Evolutionary conservation across 2,888 invertebrate genomes (phyloP).

Genomic region (Cheilosia soror): DNA sequence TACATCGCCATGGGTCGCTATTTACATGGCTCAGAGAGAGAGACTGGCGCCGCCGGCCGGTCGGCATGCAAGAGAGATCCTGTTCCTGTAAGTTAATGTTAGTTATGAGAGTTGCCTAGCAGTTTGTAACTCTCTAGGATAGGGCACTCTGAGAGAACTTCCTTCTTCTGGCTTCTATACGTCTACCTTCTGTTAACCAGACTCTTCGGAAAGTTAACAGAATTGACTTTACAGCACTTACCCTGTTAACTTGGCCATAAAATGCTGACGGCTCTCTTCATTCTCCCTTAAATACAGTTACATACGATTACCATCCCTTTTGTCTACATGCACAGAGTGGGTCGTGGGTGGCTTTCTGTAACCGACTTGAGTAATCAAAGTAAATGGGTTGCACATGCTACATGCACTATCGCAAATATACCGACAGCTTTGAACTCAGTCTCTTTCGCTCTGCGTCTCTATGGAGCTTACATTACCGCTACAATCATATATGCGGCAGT

Average conservation of each 20-base stretch:
- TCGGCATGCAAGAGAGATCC: constrained; percentile 49
- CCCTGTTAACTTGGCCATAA: constrained; percentile 67
- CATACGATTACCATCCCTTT: not conserved
- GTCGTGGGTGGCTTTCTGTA: constrained; percentile 33
- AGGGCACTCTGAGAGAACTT: constrained; percentile 28
- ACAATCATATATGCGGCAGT: constrained; percentile 37
- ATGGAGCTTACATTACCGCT: constrained; percentile 60
- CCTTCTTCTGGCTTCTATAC: constrained; percentile 10
- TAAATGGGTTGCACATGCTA: constrained; percentile 60
- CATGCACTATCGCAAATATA: constrained; percentile 29
- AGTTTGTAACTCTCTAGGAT: constrained; percentile 20
- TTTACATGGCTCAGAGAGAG: constrained; percentile 42
- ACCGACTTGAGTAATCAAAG: constrained; percentile 55
- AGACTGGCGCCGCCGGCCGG: constrained; percentile 5
- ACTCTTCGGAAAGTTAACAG: constrained; percentile 63
- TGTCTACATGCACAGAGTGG: constrained; percentile 2
- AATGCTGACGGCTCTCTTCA: constrained; percentile 38
- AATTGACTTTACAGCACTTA: constrained; percentile 51
- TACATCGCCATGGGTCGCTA: constrained; percentile 41
- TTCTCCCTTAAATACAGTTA: constrained; percentile 55
- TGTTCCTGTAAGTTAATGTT: constrained; percentile 63
- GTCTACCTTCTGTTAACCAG: not conserved
- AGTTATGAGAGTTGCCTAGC: constrained; percentile 24
- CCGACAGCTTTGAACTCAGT: constrained; percentile 26
- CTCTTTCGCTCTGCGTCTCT: constrained; percentile 3